Conservation (phyloP, 2,888 invertebrate genomes). For the Sycophila texana region DNA sequence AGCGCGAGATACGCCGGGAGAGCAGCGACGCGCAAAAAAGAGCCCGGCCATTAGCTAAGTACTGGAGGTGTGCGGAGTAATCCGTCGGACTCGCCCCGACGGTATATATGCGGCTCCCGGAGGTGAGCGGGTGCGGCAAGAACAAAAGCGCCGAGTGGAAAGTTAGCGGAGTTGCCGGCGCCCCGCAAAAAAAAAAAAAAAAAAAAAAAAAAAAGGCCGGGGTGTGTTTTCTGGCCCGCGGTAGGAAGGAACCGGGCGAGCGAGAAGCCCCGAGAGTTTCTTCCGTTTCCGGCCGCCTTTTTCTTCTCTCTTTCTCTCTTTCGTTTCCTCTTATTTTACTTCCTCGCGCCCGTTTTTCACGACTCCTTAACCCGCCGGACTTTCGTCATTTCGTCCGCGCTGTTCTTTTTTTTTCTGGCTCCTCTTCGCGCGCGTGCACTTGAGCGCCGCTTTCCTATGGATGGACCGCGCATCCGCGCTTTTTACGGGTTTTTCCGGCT, state of each 20-base stretch:
- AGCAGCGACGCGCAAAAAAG: slow-evolving; percentile 53
- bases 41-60: slow-evolving; percentile 60
- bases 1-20: slow-evolving; percentile 19
- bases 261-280: slow-evolving; percentile 37
- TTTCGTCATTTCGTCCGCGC: slow-evolving; percentile 39
- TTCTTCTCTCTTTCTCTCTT: slow-evolving; percentile 28
- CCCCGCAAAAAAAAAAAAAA: neutral
- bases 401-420: neutral
- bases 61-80: slow-evolving; percentile 55
- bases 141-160: slow-evolving; percentile 46
- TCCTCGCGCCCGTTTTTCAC: slow-evolving; percentile 44
- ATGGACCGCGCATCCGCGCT: slow-evolving; percentile 15
- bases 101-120: neutral
- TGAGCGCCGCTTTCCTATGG: slow-evolving; percentile 22
- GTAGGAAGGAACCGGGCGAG: slow-evolving; percentile 30
- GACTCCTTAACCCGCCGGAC: slow-evolving; percentile 50
- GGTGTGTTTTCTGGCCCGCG: slow-evolving; percentile 25
- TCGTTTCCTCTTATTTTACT: slow-evolving; percentile 24
- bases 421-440: slow-evolving; percentile 27
- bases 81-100: slow-evolving; percentile 25
- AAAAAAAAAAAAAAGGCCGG: slow-evolving; percentile 31
- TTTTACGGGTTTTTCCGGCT: slow-evolving; percentile 46
- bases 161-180: slow-evolving; percentile 35
- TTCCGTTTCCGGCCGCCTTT: slow-evolving; percentile 44
- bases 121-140: slow-evolving; percentile 3